phyloP scores from a whole-genome alignment of 2,888 invertebrate species.

The Hedychridium roseum region DNA sequence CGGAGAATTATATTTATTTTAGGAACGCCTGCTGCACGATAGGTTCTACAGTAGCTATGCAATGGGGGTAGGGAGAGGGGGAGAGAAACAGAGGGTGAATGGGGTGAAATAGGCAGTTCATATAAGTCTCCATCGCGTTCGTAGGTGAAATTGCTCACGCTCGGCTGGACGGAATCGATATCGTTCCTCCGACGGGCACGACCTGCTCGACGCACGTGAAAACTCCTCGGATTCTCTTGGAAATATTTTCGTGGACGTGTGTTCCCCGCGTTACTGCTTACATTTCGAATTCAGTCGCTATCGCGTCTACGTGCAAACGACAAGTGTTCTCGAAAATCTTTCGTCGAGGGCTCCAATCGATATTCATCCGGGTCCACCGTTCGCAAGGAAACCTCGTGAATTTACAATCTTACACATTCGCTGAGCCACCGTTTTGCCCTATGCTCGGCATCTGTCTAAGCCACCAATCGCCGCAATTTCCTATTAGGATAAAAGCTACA shows the following conservation, averaged over 20 bases:
- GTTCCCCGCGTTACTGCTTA: no score
- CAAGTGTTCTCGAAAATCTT: conserved; percentile 15
- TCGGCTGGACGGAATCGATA: conserved; percentile 24
- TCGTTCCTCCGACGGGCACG: conserved; percentile 14
- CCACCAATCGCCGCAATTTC: no score
- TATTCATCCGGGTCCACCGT: conserved; percentile 16
- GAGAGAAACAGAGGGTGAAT: no score
- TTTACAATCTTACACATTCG: background rate
- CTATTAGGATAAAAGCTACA: no score
- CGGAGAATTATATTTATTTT: no score
- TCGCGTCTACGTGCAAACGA: conserved; percentile 13
- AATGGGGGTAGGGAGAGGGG: no score
- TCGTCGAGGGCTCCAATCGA: conserved; percentile 15
- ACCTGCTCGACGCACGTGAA: conserved; percentile 14
- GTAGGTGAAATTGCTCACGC: conserved; percentile 20
- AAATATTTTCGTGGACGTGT: conserved; percentile 20
- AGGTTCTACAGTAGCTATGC: no score
- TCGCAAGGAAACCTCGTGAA: conserved; percentile 4
- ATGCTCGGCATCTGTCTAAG: no score
- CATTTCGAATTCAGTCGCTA: background rate
- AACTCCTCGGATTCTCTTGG: conserved; percentile 12
- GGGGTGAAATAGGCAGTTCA: background rate
- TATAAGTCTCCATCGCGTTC: conserved; percentile 14
- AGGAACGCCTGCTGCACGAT: no score
- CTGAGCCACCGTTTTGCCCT: background rate